Base-by-base conservation (phyloP, 2,113 vertebrate species). In the Daphoenositta chrysoptera region DNA sequence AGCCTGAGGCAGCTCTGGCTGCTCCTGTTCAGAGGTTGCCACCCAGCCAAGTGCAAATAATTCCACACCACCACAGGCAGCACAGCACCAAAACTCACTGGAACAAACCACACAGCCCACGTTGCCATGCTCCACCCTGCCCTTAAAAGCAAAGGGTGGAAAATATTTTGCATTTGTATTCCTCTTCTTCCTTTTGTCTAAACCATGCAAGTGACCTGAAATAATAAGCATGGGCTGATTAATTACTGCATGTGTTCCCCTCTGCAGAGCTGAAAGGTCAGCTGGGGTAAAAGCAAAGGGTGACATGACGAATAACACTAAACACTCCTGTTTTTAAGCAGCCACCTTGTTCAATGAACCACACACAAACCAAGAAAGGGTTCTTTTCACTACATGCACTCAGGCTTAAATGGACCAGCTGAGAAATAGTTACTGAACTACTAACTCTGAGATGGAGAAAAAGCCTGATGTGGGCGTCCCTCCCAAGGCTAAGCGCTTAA, bases 321-420 rank as follows among this genome's bases (percentile, higher is more conserved):
- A 90, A 89, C 85, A 47, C 56, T 64, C 33, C 65, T 70, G 89
- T 15, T 96, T 97, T 96, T 90, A 96, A 95, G 96, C 82, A 92
- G 93, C 78, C 96, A 97, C 84, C 89, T 88, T 96, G 97, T 54
- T 97, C 96, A 95, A 30, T 98, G 97, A 98, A 97, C 97, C 98
- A 97, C 87, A 83, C 35, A 72, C 83, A 97, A 96, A 84, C 56
- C 50, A 91, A 93, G 95, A 94, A 87, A 87, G 54, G 89, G 45
- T 30, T 96, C 93, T 95, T 97, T 97, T 97, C 92, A 96, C 93
- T 89, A 83, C 69, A 91, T 63, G 73, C 26, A 7, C 63, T 92
- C 90, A 96, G 94, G 96, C 97, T 97, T 86, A 92, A 94, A 96
- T 10, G 24, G 73, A 73, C 85, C 47, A 87, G 78, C 45, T 93